Percentiles rank a stretch among this genome's conserved stretches.
phyloP scores from a whole-genome alignment of 2,797 vertebrate genomes.

The Serranus cabrilla region DNA sequence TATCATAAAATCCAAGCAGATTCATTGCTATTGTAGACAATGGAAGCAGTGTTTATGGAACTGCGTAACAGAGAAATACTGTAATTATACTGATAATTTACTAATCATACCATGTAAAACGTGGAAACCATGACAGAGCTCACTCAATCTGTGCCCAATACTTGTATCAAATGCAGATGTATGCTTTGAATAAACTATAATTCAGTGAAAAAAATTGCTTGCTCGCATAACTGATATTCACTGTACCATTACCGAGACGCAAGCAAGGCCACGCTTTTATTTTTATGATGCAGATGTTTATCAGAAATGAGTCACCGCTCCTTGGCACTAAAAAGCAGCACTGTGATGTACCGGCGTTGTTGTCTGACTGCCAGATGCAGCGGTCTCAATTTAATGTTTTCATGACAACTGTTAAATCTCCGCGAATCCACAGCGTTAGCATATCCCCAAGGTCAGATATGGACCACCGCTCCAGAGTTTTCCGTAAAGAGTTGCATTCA shows the following conservation, averaged over 20 bases:
- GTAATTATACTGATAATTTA: conserved; percentile 62
- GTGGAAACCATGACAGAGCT: conserved; percentile 66
- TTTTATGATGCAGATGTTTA: conserved; percentile 88
- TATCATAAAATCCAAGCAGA: conserved; percentile 47
- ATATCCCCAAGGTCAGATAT: conserved; percentile 76
- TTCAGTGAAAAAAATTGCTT: conserved; percentile 58
- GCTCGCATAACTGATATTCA: conserved; percentile 82
- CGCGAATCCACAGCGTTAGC: conserved; percentile 71
- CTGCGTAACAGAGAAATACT: conserved; percentile 48
- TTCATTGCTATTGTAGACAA: conserved; percentile 36
- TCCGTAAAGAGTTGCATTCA: conserved; percentile 56
- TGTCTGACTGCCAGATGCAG: conserved; percentile 83
- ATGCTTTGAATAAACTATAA: conserved; percentile 75
- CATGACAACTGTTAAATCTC: conserved; percentile 81
- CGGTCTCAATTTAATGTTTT: conserved; percentile 78
- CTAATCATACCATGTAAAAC: conserved; percentile 61
- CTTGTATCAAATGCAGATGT: conserved; percentile 76
- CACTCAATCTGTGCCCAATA: conserved; percentile 60
- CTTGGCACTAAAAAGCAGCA: conserved; percentile 61
- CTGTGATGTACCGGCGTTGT: conserved; percentile 79
- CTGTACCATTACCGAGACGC: conserved; percentile 76
- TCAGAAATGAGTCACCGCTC: conserved; percentile 84
- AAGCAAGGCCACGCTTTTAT: conserved; percentile 79
- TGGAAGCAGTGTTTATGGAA: conserved; percentile 53
- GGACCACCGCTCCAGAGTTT: conserved; percentile 53